phyloP scores from a whole-genome alignment of 1,140 invertebrate species.

The Potamilus streckersoni region DNA sequence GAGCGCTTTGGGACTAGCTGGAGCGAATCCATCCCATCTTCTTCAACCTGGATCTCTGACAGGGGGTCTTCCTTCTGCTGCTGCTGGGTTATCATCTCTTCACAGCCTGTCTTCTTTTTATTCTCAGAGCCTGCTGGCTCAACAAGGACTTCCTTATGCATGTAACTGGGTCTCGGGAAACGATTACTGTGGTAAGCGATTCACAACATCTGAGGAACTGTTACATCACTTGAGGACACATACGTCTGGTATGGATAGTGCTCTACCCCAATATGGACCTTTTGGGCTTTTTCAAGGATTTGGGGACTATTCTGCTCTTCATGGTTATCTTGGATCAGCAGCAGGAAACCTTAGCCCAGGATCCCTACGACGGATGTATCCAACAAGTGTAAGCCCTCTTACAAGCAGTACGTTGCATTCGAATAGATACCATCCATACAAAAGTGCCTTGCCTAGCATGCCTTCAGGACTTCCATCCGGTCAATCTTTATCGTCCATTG shows the following conservation, averaged over 20 bases:
- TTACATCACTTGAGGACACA: slow-evolving; percentile 95
- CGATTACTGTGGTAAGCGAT: slow-evolving; percentile 96
- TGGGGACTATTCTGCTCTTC: slow-evolving; percentile 43
- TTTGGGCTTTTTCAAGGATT: slow-evolving; percentile 40
- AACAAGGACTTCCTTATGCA: slow-evolving; percentile 67
- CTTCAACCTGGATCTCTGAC: neutral
- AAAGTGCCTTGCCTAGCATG: slow-evolving; percentile 54
- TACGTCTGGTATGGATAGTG: slow-evolving; percentile 75
- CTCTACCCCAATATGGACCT: slow-evolving; percentile 56
- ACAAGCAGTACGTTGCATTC: slow-evolving; percentile 81
- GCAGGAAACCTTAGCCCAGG: slow-evolving; percentile 68
- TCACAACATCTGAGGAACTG: slow-evolving; percentile 92
- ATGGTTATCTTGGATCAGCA: slow-evolving; percentile 63
- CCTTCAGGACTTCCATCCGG: slow-evolving; percentile 30
- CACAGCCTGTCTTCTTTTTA: slow-evolving; percentile 17
- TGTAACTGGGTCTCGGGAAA: slow-evolving; percentile 91
- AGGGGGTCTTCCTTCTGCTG: slow-evolving; percentile 18
- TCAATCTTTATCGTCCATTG: slow-evolving; percentile 79
- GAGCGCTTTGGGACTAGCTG: slow-evolving; percentile 38
- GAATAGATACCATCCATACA: slow-evolving; percentile 87
- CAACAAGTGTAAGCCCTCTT: slow-evolving; percentile 81
- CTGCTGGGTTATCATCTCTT: slow-evolving; percentile 26
- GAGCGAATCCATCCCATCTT: slow-evolving; percentile 26
- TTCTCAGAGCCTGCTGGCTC: slow-evolving; percentile 27
- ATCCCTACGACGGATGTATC: slow-evolving; percentile 80